phyloP scores from a whole-genome alignment of 2,888 invertebrate species.

The Drosophila anomelani region DNA sequence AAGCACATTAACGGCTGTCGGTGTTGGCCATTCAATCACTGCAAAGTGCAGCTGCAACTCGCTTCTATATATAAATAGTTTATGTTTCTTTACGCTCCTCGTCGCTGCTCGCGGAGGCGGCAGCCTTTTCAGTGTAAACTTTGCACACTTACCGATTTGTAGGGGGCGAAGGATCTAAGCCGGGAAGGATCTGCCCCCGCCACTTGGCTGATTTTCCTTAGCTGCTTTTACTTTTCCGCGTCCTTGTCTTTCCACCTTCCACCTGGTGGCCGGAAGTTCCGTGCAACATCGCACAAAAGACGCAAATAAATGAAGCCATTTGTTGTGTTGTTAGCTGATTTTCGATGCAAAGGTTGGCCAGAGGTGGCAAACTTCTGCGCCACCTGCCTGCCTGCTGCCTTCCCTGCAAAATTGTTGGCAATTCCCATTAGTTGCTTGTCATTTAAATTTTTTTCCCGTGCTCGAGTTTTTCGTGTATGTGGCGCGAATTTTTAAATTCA shows the following conservation, averaged over 20 bases:
- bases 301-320: constrained; percentile 80
- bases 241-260: constrained; percentile 10
- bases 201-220: constrained; percentile 4
- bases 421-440: constrained; percentile 82
- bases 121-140: constrained; percentile 58
- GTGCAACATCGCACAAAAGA: constrained; percentile 74
- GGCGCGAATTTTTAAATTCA: constrained; percentile 65
- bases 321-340: constrained; percentile 77
- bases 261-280: constrained; percentile 56
- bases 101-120: constrained; percentile 18
- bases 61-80: constrained; percentile 64
- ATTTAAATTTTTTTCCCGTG: constrained; percentile 70
- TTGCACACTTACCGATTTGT: constrained; percentile 52
- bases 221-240: constrained; percentile 27
- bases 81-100: constrained; percentile 43
- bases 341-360: constrained; percentile 66
- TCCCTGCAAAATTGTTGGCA: constrained; percentile 73
- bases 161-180: constrained; percentile 36
- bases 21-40: constrained; percentile 67
- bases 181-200: constrained; percentile 39
- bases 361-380: constrained; percentile 61
- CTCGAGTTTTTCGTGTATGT: constrained; percentile 27
- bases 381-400: constrained; percentile 35
- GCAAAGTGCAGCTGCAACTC: constrained; percentile 57
- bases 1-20: constrained; percentile 50